Evolutionary conservation across 2,113 vertebrate species (phyloP), one percentile per base, ranked within the genome.

Genomic region (Leptobrachium ailaonicum): DNA sequence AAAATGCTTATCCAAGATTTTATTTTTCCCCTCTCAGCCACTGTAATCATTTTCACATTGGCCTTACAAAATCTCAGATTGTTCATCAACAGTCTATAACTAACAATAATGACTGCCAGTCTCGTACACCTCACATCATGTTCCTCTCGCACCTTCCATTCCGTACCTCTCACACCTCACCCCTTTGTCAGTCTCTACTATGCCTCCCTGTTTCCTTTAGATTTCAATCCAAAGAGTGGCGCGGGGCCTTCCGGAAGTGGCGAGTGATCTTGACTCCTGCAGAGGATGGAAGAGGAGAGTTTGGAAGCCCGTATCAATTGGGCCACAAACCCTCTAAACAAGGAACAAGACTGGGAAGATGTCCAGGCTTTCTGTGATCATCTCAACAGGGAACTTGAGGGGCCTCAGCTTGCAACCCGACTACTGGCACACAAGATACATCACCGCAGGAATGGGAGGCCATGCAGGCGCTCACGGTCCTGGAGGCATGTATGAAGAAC

Each of bases 371-470:
- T 99, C 88, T 99, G 95, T 68, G 95, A 98, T 71, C 95, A 96
- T 82, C 95, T 99, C 76, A 96, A 93, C 83, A 93, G 95, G 87
- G 96, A 99, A 84, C 90, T 96, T 1, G 97, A 98, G 72, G 97
- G 97, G 98, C 98, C 96, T 79, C 96, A 96, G 2, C 93, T 98
- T 85, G 97, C 96, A 75, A 97, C 97, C 66, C 93, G 97, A 80
- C 95, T 99, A 71, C 87, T 99, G 86, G 96, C 96, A 44, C 98
- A 99, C 87, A 99, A 99, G 93, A 97, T 99, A 89, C 98, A 99
- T 99, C 98, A 63, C 98, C 98, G 0, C 98, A 99, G 88, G 97
- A 99, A 85, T 99, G 97, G 96, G 98, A 99, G 90, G 96, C 98
- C 2, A 88, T 97, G 88, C 98, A 99, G 85, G 96, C 96, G 3